Conservation (phyloP, 2,888 invertebrate genomes). For the Calliscelio sp. region DNA sequence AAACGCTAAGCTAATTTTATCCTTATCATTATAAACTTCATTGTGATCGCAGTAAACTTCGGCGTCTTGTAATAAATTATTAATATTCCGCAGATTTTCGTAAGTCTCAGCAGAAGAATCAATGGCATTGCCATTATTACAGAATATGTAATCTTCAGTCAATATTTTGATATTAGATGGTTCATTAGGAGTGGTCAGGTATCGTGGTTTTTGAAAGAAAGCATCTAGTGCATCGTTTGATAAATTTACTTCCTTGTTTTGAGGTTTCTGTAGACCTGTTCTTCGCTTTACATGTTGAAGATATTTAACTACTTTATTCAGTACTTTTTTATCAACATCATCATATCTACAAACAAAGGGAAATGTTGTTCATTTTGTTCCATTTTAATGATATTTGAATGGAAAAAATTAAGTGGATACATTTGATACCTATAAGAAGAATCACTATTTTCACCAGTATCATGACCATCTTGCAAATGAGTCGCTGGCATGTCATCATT, state of each 20-base stretch:
- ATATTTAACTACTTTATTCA: constrained; percentile 53
- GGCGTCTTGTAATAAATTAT: constrained; percentile 42
- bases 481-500: no score
- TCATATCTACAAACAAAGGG: constrained; percentile 26
- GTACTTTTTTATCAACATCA: constrained; percentile 35
- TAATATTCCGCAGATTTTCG: constrained; percentile 44
- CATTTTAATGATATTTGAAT: no score
- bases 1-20: constrained; percentile 54
- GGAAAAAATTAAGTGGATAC: no score
- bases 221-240: constrained; percentile 13
- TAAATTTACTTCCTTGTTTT: constrained; percentile 3
- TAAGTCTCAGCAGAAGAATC: constrained; percentile 27
- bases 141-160: constrained; percentile 60
- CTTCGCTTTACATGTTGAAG: constrained; percentile 56
- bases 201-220: constrained; percentile 8
- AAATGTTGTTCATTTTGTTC: no score
- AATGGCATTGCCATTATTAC: constrained; percentile 37
- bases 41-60: constrained; percentile 53
- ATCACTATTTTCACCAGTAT: no score
- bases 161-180: constrained; percentile 44
- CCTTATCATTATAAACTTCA: constrained; percentile 49
- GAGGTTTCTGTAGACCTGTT: constrained; percentile 28
- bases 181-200: constrained; percentile 6
- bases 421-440: no score
- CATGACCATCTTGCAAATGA: no score